Conservation (phyloP, 2,113 vertebrate species). For the cattle (Bos taurus) region DNA sequence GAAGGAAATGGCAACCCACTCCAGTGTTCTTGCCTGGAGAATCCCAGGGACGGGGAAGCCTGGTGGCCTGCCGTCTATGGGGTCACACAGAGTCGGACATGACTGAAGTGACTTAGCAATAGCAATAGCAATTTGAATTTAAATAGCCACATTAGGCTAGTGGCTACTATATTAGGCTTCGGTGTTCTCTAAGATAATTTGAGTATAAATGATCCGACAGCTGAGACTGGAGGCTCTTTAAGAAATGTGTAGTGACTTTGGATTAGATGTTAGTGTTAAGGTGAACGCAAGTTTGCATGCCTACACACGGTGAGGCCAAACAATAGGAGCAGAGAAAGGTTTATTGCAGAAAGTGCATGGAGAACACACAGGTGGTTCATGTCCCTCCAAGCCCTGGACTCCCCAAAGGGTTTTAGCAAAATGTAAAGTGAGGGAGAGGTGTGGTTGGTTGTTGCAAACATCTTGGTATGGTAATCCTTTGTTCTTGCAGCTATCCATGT, state of each 20-base stretch:
- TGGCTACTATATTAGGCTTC: background rate
- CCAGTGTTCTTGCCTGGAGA: too few relatives aligned
- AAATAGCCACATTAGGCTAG: accelerated
- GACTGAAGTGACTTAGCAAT: too few relatives aligned
- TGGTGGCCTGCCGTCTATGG: too few relatives aligned
- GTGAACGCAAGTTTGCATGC: accelerated
- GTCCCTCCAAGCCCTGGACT: background rate
- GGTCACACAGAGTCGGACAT: too few relatives aligned
- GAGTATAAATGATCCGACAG: background rate
- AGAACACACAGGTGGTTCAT: background rate
- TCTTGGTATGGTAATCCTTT: background rate
- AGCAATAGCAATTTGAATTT: background rate
- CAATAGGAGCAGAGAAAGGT: background rate
- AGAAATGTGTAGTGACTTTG: background rate
- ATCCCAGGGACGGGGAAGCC: too few relatives aligned
- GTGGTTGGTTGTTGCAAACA: background rate
- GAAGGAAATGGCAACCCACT: too few relatives aligned
- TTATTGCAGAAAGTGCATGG: background rate
- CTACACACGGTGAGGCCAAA: background rate
- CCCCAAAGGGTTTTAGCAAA: background rate
- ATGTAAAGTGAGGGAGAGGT: background rate
- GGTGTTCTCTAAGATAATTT: background rate
- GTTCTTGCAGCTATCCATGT: background rate
- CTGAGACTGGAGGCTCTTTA: background rate
- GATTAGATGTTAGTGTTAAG: background rate